Conservation (phyloP, 2,113 vertebrate genomes). For the Dinomys branickii region DNA sequence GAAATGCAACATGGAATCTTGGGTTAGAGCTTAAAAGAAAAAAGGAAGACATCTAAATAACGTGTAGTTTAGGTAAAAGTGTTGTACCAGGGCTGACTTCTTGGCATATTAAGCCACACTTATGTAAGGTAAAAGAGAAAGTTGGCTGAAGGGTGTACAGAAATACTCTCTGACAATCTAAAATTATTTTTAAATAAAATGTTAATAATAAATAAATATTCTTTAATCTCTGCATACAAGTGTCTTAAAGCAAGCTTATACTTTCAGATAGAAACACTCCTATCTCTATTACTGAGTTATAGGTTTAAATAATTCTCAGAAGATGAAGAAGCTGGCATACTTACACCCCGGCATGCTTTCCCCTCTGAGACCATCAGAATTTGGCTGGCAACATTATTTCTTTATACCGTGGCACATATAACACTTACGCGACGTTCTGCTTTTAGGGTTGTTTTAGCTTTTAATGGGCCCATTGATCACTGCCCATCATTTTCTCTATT, state of each 20-base stretch:
- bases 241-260: conserved; percentile 36
- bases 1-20: conserved; percentile 16
- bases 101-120: background rate
- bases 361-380: background rate
- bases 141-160: background rate
- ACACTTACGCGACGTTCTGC: background rate
- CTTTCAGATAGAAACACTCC: conserved; percentile 26
- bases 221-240: conserved; percentile 23
- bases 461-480: conserved; percentile 38
- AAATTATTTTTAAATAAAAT: conserved; percentile 35
- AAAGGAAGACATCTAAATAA: conserved; percentile 34
- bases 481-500: conserved; percentile 45
- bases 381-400: background rate
- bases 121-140: conserved; percentile 33
- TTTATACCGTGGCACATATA: conserved; percentile 8
- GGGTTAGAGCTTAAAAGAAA: conserved; percentile 10
- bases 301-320: conserved; percentile 45
- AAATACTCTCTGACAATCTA: conserved; percentile 42
- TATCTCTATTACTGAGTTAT: conserved; percentile 7
- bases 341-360: background rate
- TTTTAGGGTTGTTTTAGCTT: conserved; percentile 6
- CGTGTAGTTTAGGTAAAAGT: conserved; percentile 3
- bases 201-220: conserved; percentile 23
- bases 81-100: background rate
- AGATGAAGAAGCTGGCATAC: background rate